These are phyloP conservation scores for Acrobasis repandana DNA, from an alignment of 2,888 invertebrate species.

Conservation along the genomic window DNA sequence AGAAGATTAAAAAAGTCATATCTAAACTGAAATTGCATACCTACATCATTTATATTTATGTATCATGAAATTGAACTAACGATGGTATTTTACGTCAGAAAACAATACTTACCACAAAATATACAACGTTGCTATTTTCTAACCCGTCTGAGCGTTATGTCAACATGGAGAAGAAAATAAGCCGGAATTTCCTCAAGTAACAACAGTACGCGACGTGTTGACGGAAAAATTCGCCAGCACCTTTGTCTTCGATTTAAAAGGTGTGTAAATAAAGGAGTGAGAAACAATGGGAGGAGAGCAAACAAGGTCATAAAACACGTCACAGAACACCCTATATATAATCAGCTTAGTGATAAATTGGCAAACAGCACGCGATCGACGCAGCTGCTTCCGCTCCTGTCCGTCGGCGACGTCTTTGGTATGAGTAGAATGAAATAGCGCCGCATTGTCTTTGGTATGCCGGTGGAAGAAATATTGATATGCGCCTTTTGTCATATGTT, in stretches of 20 bases:
- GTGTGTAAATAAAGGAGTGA: conserved; percentile 70
- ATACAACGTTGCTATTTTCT: not conserved
- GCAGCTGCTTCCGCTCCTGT: conserved; percentile 71
- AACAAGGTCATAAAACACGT: conserved; percentile 79
- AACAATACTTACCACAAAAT: too few species aligned
- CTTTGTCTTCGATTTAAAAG: conserved; percentile 56
- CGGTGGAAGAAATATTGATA: conserved; percentile 24
- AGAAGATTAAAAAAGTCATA: too few species aligned
- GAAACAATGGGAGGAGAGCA: conserved; percentile 67
- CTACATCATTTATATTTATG: too few species aligned
- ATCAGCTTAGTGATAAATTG: conserved; percentile 83
- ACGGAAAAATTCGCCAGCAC: conserved; percentile 36
- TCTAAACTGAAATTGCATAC: too few species aligned
- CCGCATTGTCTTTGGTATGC: conserved; percentile 25
- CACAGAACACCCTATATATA: conserved; percentile 78
- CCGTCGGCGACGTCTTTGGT: conserved; percentile 33
- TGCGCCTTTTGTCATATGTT: not conserved
- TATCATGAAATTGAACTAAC: too few species aligned
- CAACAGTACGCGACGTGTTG: conserved; percentile 35
- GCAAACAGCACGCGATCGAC: conserved; percentile 80
- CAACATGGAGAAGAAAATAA: conserved; percentile 6
- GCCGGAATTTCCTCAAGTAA: conserved; percentile 7
- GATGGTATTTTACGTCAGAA: too few species aligned
- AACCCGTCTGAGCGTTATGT: not conserved
- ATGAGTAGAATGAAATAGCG: conserved; percentile 21